Percentiles rank a stretch among this genome's conserved stretches.
phyloP scores from a whole-genome alignment of 1,140 invertebrate species.

The Drosophila sp. region DNA sequence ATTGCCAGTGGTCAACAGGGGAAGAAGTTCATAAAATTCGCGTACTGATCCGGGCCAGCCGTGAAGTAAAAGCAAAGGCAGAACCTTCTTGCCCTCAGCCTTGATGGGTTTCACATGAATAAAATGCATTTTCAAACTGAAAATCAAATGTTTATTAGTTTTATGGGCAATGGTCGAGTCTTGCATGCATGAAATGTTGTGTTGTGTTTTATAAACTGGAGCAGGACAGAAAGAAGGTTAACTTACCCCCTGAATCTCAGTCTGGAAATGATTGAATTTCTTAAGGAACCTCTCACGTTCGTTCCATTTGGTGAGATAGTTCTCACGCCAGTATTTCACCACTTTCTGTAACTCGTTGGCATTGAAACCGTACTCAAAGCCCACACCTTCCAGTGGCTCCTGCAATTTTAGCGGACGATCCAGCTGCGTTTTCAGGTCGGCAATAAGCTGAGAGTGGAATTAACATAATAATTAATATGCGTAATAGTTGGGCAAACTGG shows the following conservation, averaged over 20 bases:
- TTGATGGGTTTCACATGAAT: slow-evolving; percentile 87
- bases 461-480: slow-evolving; percentile 19
- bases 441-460: slow-evolving; percentile 85
- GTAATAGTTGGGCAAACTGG: slow-evolving; percentile 22
- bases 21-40: slow-evolving; percentile 94
- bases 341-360: slow-evolving; percentile 88
- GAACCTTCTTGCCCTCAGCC: slow-evolving; percentile 85
- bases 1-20: slow-evolving; percentile 87
- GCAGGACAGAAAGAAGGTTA: not conserved
- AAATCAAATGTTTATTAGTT: slow-evolving; percentile 26
- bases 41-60: slow-evolving; percentile 96
- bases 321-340: slow-evolving; percentile 89
- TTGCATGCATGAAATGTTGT: not conserved
- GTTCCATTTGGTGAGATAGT: slow-evolving; percentile 89
- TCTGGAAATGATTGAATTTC: slow-evolving; percentile 89
- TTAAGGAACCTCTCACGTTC: slow-evolving; percentile 89
- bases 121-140: slow-evolving; percentile 90
- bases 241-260: slow-evolving; percentile 88
- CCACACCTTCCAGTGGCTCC: slow-evolving; percentile 88
- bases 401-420: slow-evolving; percentile 86
- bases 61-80: slow-evolving; percentile 91
- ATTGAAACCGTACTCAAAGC: slow-evolving; percentile 93
- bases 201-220: not conserved
- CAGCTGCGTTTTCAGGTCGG: slow-evolving; percentile 87
- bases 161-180: not conserved